phyloP scores from a whole-genome alignment of 2,888 invertebrate species.

The Steinernema scapterisci region DNA sequence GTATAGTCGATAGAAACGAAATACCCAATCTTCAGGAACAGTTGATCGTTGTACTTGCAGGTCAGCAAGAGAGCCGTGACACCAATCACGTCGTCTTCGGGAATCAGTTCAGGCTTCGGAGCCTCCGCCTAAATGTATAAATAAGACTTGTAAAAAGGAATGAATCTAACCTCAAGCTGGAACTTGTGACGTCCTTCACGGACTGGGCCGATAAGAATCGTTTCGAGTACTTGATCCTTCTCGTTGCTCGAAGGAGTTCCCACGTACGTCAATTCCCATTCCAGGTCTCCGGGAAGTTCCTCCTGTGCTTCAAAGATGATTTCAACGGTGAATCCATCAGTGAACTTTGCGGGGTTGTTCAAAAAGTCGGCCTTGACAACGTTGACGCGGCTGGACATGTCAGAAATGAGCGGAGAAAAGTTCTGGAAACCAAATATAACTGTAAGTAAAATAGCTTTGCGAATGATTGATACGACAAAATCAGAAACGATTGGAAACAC shows the following conservation, averaged over 20 bases:
- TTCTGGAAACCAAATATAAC: background rate
- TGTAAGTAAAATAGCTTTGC: no score
- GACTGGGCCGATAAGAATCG: constrained; percentile 95
- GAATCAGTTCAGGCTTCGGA: constrained; percentile 93
- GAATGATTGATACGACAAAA: no score
- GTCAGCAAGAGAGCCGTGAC: constrained; percentile 95
- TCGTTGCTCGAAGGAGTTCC: constrained; percentile 95
- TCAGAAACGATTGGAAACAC: background rate
- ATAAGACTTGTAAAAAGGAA: no score
- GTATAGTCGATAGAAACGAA: constrained; percentile 97
- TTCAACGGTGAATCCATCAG: constrained; percentile 95
- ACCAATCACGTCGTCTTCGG: constrained; percentile 93
- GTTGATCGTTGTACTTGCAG: constrained; percentile 72
- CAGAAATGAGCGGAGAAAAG: background rate
- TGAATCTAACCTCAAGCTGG: constrained; percentile 77
- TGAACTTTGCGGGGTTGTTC: constrained; percentile 94
- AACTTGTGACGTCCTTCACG: constrained; percentile 95
- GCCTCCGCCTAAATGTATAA: constrained; percentile 88
- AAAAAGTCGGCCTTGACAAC: constrained; percentile 94
- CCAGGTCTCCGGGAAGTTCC: constrained; percentile 81
- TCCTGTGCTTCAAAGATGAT: constrained; percentile 98
- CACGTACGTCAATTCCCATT: constrained; percentile 99
- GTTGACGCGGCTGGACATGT: constrained; percentile 91
- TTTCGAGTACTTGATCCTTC: constrained; percentile 93
- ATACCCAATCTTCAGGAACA: constrained; percentile 93